Evolutionary conservation across 2,797 vertebrate species (phyloP).

Genomic region (Hylomyscus alleni): DNA sequence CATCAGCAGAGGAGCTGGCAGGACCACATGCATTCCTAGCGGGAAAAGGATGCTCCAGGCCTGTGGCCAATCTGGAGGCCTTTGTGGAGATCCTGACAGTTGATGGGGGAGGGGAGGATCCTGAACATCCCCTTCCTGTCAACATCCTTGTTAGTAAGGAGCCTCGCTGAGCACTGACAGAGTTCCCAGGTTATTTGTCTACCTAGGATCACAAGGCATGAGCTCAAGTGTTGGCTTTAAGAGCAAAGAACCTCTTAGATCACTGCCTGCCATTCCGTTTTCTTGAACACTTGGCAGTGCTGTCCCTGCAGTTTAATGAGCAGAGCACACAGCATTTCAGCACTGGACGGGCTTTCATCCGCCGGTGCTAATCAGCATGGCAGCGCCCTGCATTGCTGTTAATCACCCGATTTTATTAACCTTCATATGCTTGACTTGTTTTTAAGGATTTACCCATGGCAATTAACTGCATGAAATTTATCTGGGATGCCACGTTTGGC

Average conservation of each 20-base stretch:
- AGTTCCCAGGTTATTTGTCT: not conserved
- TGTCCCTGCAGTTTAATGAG: conserved; percentile 56
- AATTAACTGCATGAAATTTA: conserved; percentile 75
- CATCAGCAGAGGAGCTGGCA: conserved; percentile 18
- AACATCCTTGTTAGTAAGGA: not conserved
- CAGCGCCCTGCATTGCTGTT: conserved; percentile 63
- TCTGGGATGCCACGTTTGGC: conserved; percentile 57
- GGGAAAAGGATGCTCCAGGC: not conserved
- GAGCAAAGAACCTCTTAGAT: conserved; percentile 37
- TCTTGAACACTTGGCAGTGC: conserved; percentile 51
- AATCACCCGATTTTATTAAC: conserved; percentile 79
- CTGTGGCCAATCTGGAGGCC: not conserved
- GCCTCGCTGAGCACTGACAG: not conserved
- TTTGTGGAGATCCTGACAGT: not conserved
- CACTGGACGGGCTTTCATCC: conserved; percentile 64
- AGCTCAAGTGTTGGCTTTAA: conserved; percentile 24
- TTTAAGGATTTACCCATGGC: conserved; percentile 75
- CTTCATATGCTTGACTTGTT: conserved; percentile 68
- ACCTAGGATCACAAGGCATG: not conserved
- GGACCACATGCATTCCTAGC: not conserved
- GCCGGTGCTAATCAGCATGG: conserved; percentile 38
- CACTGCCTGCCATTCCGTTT: conserved; percentile 13
- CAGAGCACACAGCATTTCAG: conserved; percentile 51
- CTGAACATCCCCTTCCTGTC: not conserved
- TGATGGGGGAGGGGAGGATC: not conserved